phyloP scores from a whole-genome alignment of 2,797 vertebrate species.

The Anas bahamensis region DNA sequence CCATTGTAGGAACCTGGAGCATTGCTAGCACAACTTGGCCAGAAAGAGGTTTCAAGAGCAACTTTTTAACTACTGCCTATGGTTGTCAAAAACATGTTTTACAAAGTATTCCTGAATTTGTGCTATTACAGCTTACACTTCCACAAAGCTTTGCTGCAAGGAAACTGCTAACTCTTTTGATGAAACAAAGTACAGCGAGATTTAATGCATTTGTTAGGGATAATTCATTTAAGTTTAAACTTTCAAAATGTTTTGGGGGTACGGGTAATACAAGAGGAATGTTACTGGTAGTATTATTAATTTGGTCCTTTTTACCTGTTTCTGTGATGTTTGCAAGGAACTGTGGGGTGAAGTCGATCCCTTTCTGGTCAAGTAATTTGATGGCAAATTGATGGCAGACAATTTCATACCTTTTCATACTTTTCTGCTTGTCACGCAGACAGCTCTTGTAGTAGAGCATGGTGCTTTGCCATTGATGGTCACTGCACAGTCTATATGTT shows the following conservation, averaged over 20 bases:
- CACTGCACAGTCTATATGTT: not conserved
- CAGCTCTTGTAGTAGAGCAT: not conserved
- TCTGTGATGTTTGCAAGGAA: not conserved
- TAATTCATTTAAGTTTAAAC: not conserved
- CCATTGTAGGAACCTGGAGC: not conserved
- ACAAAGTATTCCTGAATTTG: not conserved
- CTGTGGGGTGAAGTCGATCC: not conserved
- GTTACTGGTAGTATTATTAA: not conserved
- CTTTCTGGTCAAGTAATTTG: not conserved
- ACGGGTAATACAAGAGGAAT: not conserved
- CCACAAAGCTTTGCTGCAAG: not conserved
- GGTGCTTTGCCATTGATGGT: not conserved
- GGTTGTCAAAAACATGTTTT: not conserved
- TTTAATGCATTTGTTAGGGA: not conserved
- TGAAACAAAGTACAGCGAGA: not conserved
- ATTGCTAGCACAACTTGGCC: not conserved
- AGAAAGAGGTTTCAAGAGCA: not conserved
- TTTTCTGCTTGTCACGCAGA: not conserved
- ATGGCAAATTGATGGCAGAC: not conserved
- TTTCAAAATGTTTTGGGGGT: not conserved
- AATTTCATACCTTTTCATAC: not conserved
- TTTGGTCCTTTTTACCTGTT: not conserved
- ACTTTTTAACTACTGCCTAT: not conserved
- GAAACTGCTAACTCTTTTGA: not conserved
- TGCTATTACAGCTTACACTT: not conserved